phyloP scores from a whole-genome alignment of 2,113 vertebrate species.

The Anthoscopus minutus region DNA sequence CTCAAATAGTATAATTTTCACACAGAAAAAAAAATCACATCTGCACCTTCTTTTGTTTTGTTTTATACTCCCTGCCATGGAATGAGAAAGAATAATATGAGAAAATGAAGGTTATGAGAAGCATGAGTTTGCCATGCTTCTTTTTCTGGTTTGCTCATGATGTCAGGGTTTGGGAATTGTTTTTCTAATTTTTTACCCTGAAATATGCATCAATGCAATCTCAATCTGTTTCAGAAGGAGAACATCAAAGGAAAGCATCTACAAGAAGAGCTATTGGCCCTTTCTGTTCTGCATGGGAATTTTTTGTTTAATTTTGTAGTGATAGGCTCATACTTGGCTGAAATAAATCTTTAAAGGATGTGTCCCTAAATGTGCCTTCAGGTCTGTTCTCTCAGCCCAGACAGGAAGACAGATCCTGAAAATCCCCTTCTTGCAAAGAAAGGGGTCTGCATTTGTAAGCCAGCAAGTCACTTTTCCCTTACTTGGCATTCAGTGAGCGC shows the following conservation, averaged over 20 bases:
- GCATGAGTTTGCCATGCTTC: background rate
- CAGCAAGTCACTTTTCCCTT: slow-evolving; percentile 1
- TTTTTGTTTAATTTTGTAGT: background rate
- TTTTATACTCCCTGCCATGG: background rate
- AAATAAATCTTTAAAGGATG: slow-evolving; percentile 3
- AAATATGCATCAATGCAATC: background rate
- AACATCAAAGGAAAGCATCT: background rate
- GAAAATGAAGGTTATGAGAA: slow-evolving; percentile 33
- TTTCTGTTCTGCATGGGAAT: background rate
- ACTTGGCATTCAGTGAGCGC: background rate
- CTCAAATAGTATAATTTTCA: background rate
- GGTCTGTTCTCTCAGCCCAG: background rate
- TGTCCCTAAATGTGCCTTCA: background rate
- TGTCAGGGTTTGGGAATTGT: slow-evolving; percentile 23
- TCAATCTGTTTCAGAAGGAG: background rate
- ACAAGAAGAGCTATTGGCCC: background rate
- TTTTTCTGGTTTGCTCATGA: background rate
- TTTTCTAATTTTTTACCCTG: background rate
- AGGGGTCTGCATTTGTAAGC: slow-evolving; percentile 11
- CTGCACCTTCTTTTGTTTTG: background rate
- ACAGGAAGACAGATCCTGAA: background rate
- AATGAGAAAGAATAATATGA: slow-evolving; percentile 38
- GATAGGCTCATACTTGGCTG: background rate
- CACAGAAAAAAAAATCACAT: background rate
- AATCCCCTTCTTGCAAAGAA: background rate